Conservation (phyloP, 1,140 invertebrate genomes). For the Hylyphantes graminicola region DNA sequence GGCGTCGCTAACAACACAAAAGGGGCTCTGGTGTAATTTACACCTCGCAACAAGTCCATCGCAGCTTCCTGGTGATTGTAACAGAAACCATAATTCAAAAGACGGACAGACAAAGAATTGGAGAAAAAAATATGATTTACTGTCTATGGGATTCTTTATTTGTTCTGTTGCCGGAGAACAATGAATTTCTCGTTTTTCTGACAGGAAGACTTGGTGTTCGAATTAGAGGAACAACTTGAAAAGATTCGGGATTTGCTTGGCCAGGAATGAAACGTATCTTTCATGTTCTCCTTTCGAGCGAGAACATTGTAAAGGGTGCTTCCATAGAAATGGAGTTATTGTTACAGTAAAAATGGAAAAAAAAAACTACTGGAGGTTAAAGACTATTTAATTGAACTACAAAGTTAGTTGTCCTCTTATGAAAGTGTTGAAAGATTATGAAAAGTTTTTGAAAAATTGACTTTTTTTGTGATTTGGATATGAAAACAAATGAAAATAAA, state of each 20-base stretch:
- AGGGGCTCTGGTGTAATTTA: slow-evolving; percentile 35
- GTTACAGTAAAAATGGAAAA: no score
- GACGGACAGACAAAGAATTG: slow-evolving; percentile 19
- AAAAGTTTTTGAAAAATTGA: no score
- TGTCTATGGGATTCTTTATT: slow-evolving; percentile 25
- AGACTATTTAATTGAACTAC: no score
- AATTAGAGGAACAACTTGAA: background rate
- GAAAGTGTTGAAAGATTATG: no score
- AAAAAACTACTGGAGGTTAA: no score
- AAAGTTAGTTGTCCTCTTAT: no score
- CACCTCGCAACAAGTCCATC: slow-evolving; percentile 55
- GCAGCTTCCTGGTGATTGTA: slow-evolving; percentile 48
- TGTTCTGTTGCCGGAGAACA: slow-evolving; percentile 8
- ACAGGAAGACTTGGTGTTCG: slow-evolving; percentile 6
- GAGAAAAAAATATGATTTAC: slow-evolving; percentile 42
- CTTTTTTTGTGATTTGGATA: no score
- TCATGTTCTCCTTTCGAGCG: background rate
- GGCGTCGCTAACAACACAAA: slow-evolving; percentile 35
- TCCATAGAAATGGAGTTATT: no score
- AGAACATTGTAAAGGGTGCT: no score
- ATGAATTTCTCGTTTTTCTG: slow-evolving; percentile 39
- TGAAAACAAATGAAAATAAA: no score
- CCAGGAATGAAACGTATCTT: slow-evolving; percentile 11
- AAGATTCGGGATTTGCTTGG: slow-evolving; percentile 17
- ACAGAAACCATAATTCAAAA: slow-evolving; percentile 24